Evolutionary conservation across 2,888 invertebrate species (phyloP).

Genomic region (Geophilus truncorum): DNA sequence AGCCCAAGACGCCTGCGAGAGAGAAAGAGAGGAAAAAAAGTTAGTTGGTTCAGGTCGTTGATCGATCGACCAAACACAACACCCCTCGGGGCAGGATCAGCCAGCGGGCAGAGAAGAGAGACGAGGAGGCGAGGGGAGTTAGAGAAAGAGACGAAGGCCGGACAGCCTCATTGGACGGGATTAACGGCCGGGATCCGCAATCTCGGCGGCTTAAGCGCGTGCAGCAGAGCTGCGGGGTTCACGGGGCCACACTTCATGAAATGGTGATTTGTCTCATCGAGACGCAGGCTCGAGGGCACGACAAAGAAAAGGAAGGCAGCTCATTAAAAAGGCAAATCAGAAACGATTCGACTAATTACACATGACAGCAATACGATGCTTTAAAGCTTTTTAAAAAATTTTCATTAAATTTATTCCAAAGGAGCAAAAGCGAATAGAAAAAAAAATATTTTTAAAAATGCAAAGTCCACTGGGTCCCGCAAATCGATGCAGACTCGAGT

Average conservation of each 20-base stretch:
- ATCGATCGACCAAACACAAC: slow-evolving; percentile 20
- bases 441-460: background rate
- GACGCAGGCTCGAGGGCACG: slow-evolving; percentile 1
- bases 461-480: background rate
- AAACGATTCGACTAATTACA: slow-evolving; percentile 7
- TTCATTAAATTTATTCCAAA: background rate
- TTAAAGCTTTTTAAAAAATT: background rate
- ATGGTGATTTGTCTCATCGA: slow-evolving; percentile 32
- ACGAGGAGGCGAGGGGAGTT: background rate
- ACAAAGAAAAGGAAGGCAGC: slow-evolving; percentile 7
- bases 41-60: slow-evolving; percentile 12
- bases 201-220: slow-evolving; percentile 30
- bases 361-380: slow-evolving; percentile 5
- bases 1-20: slow-evolving; percentile 12
- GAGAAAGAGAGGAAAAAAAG: background rate
- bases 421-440: background rate
- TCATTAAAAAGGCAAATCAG: slow-evolving; percentile 20
- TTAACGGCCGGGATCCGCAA: slow-evolving; percentile 28
- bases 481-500: background rate
- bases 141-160: background rate
- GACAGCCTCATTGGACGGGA: slow-evolving; percentile 25
- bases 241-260: slow-evolving; percentile 31
- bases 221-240: slow-evolving; percentile 10
- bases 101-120: background rate
- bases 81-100: slow-evolving; percentile 20